Conservation (phyloP, 2,113 vertebrate genomes). For the Balaenoptera acutorostrata region DNA sequence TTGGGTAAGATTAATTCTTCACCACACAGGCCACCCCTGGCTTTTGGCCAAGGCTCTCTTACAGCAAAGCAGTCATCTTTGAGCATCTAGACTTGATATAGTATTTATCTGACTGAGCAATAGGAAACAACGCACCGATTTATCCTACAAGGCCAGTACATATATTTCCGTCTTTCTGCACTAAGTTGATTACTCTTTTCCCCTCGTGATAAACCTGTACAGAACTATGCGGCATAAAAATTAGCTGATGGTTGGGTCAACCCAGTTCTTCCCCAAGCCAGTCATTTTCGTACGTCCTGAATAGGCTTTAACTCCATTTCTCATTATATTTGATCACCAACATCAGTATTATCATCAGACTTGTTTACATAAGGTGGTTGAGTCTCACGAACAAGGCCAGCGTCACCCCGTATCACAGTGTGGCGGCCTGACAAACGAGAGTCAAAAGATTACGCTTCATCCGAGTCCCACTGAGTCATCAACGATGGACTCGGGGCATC, state of each 20-base stretch:
- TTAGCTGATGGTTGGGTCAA: background rate
- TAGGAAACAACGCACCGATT: background rate
- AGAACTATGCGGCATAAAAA: background rate
- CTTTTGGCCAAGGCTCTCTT: too few relatives aligned
- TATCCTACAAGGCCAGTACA: background rate
- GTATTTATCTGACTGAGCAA: background rate
- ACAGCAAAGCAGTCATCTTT: too few relatives aligned
- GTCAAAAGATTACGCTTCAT: background rate
- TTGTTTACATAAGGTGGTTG: background rate
- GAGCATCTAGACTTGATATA: too few relatives aligned
- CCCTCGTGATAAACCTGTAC: background rate
- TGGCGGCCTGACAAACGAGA: background rate
- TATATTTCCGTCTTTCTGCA: background rate
- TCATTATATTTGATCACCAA: background rate
- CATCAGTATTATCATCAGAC: background rate
- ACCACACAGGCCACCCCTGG: too few relatives aligned
- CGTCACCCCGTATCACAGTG: background rate
- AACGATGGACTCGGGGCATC: background rate
- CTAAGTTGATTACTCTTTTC: background rate
- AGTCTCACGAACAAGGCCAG: background rate
- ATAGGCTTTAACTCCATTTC: background rate
- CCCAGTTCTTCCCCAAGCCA: background rate
- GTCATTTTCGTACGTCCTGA: background rate
- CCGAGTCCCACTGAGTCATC: background rate
- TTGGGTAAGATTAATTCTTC: too few relatives aligned